Percentiles rank a stretch among this genome's conserved stretches.
Evolutionary conservation across 2,113 vertebrate genomes (phyloP).

Genomic region (Falco punctatus): DNA sequence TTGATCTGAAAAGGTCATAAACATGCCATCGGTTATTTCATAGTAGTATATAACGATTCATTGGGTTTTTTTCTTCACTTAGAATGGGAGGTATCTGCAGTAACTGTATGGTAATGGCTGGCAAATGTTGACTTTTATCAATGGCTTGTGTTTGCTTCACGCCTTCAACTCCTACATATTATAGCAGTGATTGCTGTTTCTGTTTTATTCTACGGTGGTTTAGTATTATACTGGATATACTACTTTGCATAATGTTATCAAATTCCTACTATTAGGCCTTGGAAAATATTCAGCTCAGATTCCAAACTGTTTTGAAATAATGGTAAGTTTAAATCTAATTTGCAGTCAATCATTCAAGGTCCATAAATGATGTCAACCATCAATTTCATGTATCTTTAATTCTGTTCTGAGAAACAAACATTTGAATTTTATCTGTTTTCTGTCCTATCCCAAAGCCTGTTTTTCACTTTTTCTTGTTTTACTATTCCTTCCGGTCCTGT

Average conservation of each 20-base stretch:
- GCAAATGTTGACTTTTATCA: conserved; percentile 69
- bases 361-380: conserved; percentile 3
- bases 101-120: conserved; percentile 42
- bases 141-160: conserved; percentile 32
- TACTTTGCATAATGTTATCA: conserved; percentile 57
- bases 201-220: conserved; percentile 42
- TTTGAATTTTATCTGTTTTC: neutral
- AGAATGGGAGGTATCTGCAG: conserved; percentile 18
- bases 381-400: conserved; percentile 14
- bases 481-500: neutral
- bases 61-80: neutral
- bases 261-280: conserved; percentile 55
- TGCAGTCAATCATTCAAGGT: conserved; percentile 16
- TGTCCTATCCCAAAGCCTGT: neutral
- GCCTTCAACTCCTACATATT: conserved; percentile 53
- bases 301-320: conserved; percentile 47
- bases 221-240: conserved; percentile 39
- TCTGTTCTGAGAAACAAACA: conserved; percentile 16
- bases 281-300: conserved; percentile 55
- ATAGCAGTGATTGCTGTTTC: conserved; percentile 58
- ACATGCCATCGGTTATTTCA: conserved; percentile 59
- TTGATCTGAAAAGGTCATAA: conserved; percentile 69
- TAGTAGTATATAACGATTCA: conserved; percentile 1
- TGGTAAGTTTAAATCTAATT: conserved; percentile 48
- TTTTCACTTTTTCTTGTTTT: neutral